Conservation (phyloP, 2,113 vertebrate species). For the Sinosuthora webbiana region DNA sequence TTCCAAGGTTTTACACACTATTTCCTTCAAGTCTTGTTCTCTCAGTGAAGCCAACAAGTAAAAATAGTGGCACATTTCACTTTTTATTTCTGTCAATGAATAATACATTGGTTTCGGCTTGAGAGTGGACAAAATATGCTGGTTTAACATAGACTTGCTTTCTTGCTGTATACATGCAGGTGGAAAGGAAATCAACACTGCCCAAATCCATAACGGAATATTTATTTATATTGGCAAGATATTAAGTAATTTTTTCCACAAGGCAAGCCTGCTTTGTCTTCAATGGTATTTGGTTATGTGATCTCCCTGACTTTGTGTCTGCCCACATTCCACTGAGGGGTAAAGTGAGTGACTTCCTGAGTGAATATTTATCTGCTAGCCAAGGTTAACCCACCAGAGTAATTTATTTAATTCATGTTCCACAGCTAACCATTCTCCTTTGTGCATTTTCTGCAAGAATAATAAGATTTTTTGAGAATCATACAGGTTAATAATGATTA, state of each 20-base stretch:
- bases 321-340: not conserved
- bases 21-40: not conserved
- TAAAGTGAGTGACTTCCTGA: rapidly evolving
- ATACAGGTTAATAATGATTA: not conserved
- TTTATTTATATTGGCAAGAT: not conserved
- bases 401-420: not conserved
- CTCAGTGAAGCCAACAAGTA: not conserved
- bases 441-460: not conserved
- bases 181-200: not conserved
- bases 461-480: not conserved
- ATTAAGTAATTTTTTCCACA: not conserved
- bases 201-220: not conserved
- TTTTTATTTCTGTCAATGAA: not conserved
- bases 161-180: not conserved
- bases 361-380: not conserved
- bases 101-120: not conserved
- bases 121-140: not conserved
- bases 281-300: not conserved
- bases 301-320: not conserved
- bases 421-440: not conserved
- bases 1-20: not conserved
- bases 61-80: not conserved
- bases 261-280: not conserved
- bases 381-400: not conserved
- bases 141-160: not conserved